phyloP scores from a whole-genome alignment of 2,113 vertebrate genomes.

The Alaudala cheleensis region DNA sequence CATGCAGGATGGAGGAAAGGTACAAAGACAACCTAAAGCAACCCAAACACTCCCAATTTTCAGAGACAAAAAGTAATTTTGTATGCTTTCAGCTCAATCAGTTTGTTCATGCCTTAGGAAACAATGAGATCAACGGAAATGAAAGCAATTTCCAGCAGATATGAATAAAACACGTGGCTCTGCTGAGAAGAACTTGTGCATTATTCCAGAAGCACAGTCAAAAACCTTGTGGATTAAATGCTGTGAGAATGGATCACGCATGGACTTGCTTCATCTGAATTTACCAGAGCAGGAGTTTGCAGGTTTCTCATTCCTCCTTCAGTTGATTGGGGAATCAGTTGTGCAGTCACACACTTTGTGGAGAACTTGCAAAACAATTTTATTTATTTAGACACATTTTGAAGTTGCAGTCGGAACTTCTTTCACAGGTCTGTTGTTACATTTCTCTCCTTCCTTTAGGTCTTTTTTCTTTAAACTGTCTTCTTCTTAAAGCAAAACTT shows the following conservation, averaged over 20 bases:
- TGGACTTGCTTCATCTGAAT: neutral
- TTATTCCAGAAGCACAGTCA: neutral
- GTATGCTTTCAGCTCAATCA: constrained; percentile 2
- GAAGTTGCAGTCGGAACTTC: neutral
- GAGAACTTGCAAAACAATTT: neutral
- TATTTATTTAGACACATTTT: neutral
- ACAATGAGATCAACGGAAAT: neutral
- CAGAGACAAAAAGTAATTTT: constrained; percentile 21
- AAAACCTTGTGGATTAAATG: neutral
- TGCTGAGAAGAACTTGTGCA: neutral
- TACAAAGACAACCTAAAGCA: neutral
- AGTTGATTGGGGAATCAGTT: neutral
- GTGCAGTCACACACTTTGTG: neutral
- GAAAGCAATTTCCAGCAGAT: constrained; percentile 36
- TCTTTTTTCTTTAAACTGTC: neutral
- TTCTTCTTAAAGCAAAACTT: neutral
- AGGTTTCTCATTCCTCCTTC: neutral
- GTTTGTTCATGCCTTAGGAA: constrained; percentile 10
- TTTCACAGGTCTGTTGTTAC: neutral
- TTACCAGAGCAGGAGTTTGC: neutral
- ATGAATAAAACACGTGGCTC: constrained; percentile 33
- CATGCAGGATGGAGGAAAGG: neutral
- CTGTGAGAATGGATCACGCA: neutral
- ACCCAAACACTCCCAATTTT: neutral
- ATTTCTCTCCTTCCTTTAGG: neutral